These are phyloP conservation scores for Ctenochaetus hawaiiensis DNA, from an alignment of 2,797 vertebrate species.

Conservation along the genomic window DNA sequence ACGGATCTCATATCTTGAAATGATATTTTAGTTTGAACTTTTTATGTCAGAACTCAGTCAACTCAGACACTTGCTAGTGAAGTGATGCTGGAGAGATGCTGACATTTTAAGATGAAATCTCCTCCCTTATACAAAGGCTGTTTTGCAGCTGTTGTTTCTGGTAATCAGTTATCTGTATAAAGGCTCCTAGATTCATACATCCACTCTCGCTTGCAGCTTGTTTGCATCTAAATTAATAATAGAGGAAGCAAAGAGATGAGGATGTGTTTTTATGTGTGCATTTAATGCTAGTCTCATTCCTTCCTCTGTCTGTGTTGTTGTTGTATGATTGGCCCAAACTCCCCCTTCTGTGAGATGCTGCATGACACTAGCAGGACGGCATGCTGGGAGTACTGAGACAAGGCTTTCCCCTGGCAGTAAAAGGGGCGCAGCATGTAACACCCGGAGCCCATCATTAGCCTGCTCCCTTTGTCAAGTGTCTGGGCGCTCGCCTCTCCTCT, in stretches of 20 bases:
- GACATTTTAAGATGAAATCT: too few relatives aligned
- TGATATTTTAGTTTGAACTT: too few relatives aligned
- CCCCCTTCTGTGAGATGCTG: constrained; percentile 12
- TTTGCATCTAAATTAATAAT: constrained; percentile 9
- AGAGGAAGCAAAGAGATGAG: too few relatives aligned
- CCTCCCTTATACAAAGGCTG: too few relatives aligned
- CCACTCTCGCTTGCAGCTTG: background rate
- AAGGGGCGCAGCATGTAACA: constrained; percentile 21
- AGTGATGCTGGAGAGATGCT: too few relatives aligned
- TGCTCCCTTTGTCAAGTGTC: constrained; percentile 19
- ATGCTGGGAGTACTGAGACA: constrained; percentile 15
- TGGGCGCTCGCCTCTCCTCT: background rate
- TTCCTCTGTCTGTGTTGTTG: constrained; percentile 12
- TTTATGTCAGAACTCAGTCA: too few relatives aligned
- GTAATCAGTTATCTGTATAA: too few relatives aligned
- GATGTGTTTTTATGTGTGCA: background rate
- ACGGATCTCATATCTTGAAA: too few relatives aligned
- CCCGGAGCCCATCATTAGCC: constrained; percentile 36
- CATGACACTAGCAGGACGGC: constrained; percentile 20
- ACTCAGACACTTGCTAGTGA: too few relatives aligned
- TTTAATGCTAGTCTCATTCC: background rate
- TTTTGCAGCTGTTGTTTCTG: too few relatives aligned
- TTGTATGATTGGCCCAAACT: constrained; percentile 24
- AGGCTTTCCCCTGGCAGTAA: constrained; percentile 17
- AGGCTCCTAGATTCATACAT: background rate